Conservation (phyloP, 2,113 vertebrate species). For the Archilochus colubris region DNA sequence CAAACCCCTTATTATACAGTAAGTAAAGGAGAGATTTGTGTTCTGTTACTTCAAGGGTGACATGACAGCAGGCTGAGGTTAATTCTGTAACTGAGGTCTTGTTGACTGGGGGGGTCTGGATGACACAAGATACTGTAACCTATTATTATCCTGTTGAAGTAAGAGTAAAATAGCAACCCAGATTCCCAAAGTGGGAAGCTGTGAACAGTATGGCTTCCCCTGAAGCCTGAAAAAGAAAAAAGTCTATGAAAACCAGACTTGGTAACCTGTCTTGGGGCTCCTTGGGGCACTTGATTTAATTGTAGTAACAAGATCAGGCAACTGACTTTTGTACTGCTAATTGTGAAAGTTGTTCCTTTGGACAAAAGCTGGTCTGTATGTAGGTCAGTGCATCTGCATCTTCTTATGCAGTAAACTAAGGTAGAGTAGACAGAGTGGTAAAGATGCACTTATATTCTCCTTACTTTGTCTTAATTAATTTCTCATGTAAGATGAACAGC, state of each 20-base stretch:
- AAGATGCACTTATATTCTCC: neutral
- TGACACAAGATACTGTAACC: neutral
- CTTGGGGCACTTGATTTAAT: neutral
- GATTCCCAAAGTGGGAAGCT: neutral
- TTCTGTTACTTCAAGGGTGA: neutral
- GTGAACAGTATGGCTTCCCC: neutral
- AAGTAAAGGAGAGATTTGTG: slow-evolving; percentile 71
- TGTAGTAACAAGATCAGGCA: neutral
- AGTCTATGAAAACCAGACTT: neutral
- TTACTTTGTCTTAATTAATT: neutral
- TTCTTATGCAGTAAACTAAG: neutral
- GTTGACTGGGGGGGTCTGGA: neutral
- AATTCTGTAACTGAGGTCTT: neutral
- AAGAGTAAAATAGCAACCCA: neutral
- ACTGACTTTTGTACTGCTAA: neutral
- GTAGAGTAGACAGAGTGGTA: neutral
- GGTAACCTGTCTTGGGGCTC: neutral
- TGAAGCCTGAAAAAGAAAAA: neutral
- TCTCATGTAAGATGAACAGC: neutral
- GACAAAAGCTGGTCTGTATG: neutral
- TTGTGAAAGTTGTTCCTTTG: neutral
- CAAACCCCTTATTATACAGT: slow-evolving; percentile 94
- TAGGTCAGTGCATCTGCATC: neutral
- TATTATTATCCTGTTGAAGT: neutral
- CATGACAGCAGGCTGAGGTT: neutral